These are phyloP conservation scores for Poecilus cupreus DNA, from an alignment of 2,888 invertebrate genomes.

Conservation along the genomic window DNA sequence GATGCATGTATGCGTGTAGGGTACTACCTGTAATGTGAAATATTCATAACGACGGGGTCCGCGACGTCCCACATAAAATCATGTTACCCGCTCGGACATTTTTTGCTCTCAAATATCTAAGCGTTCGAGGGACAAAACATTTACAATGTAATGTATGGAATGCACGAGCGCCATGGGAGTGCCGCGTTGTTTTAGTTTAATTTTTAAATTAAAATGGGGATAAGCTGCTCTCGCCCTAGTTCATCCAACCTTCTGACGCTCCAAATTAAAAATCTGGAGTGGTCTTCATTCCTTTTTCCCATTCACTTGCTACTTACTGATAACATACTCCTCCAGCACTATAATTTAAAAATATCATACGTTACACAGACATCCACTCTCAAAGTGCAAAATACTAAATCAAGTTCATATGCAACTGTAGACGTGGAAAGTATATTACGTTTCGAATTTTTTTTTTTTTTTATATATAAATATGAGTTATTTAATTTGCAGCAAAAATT, in stretches of 20 bases:
- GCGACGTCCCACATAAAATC: constrained; percentile 40
- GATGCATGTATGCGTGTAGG: not conserved
- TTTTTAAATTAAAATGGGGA: constrained; percentile 54
- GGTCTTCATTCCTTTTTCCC: constrained; percentile 9
- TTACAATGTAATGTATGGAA: constrained; percentile 55
- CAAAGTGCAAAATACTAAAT: not conserved
- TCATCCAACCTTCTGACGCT: constrained; percentile 14
- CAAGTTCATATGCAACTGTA: not conserved
- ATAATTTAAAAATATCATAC: not conserved
- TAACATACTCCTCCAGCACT: not conserved
- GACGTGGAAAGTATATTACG: not conserved
- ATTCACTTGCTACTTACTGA: not conserved
- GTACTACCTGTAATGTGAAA: constrained; percentile 50
- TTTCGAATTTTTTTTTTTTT: not conserved
- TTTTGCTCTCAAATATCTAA: constrained; percentile 55
- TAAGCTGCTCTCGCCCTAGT: constrained; percentile 18
- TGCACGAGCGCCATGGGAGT: constrained; percentile 39
- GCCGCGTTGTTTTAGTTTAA: constrained; percentile 53
- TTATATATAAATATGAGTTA: not conserved
- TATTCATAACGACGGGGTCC: constrained; percentile 52
- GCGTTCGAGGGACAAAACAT: constrained; percentile 53
- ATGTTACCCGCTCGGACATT: constrained; percentile 51
- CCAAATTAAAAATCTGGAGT: constrained; percentile 37
- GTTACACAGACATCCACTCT: not conserved
- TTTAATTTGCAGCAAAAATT: not conserved